Base-by-base conservation (phyloP, 2,113 vertebrate species). In the Egretta garzetta region DNA sequence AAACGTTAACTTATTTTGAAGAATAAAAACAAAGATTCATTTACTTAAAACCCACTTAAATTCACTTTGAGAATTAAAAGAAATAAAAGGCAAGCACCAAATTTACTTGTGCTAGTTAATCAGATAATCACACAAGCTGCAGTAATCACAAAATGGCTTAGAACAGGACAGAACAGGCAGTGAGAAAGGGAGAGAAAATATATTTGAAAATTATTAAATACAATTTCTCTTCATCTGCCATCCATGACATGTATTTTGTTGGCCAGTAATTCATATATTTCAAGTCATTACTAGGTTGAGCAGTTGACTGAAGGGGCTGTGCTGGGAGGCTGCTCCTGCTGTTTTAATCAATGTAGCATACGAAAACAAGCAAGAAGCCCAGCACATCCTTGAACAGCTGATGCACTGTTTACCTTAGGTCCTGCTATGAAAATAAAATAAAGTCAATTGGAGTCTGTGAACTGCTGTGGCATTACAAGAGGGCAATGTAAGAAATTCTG, bases 281-380 rank as follows among this genome's bases (percentile, higher is more conserved):
- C 81, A 71, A 64, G 90, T 67, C 79, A 77, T 93, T 94, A 60
- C 73, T 62, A 77, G 64, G 64, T 47, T 74, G 74, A 59, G 33
- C 49, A 50, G 43, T 17, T 94, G 89, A 85, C 72, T 80, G 23
- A 41, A 86, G 35, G 23, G 58, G 9, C 26, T 80, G 18, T 85
- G 71, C 52, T 86, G 30, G 41, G 47, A 55, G 30, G 76, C 41
- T 87, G 27, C 41, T 82, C 20, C 59, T 88, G 37, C 62, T 88
- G 73, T 64, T 95, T 95, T 72, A 74, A 94, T 92, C 88, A 96
- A 59, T 62, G 43, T 32, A 79, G 85, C 30, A 67, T 30, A 90
- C 7, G 8, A 81, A 90, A 94, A 88, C n/a, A 91, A 97, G 41
- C 23, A 92, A 94, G 93, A 83, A 93, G 60, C 21, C 39, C 23